Evolutionary conservation across 2,797 vertebrate species (phyloP).

Genomic region (Phataginus tetradactyla): DNA sequence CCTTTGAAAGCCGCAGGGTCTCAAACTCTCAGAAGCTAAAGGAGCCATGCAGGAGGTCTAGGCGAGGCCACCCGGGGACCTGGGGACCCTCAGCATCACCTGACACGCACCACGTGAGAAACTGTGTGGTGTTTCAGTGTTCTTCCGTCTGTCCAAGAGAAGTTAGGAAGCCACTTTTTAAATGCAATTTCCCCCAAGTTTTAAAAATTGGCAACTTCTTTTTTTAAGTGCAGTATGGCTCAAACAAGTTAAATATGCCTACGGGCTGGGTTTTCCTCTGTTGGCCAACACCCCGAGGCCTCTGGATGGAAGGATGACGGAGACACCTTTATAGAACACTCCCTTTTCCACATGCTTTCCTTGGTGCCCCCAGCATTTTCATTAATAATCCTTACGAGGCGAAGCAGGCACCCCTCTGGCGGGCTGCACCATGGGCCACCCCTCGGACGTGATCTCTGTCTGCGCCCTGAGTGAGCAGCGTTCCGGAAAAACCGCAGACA

Average conservation of each 20-base stretch:
- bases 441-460: background rate
- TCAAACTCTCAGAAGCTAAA: background rate
- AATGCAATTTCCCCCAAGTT: background rate
- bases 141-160: background rate
- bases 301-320: background rate
- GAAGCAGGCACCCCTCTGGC: background rate
- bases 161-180: background rate
- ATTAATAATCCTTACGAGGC: background rate
- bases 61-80: background rate
- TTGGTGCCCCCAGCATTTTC: background rate
- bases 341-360: background rate
- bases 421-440: background rate
- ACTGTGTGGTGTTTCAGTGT: background rate
- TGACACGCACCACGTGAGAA: rapidly evolving
- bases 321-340: background rate
- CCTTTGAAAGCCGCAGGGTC: background rate
- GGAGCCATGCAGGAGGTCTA: background rate
- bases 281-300: background rate
- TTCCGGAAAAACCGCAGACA: background rate
- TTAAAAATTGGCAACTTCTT: background rate
- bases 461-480: background rate
- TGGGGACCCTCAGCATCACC: rapidly evolving
- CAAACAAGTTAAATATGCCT: background rate
- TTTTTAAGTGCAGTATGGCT: background rate
- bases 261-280: background rate